A percentile compares a stretch with the other conserved stretches of the same genome.
Conservation (phyloP, 2,888 invertebrate genomes). For the Mythimna loreyi region DNA sequence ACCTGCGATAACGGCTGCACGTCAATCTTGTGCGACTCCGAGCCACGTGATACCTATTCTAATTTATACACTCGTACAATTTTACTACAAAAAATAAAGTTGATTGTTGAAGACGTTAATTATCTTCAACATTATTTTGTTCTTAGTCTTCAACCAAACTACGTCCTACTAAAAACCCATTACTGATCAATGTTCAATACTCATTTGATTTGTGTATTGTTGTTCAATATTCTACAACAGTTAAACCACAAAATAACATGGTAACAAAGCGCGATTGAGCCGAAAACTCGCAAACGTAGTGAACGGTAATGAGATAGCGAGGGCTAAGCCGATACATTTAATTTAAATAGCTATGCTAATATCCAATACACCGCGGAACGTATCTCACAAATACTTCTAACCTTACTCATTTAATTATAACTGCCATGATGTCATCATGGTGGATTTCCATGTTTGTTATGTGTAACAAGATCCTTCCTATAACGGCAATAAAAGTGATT, state of each 20-base stretch:
- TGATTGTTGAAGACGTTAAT: no score
- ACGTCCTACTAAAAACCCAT: no score
- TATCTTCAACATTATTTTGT: not conserved
- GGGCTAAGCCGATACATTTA: slow-evolving; percentile 36
- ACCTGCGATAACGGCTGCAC: slow-evolving; percentile 24
- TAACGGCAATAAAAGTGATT: slow-evolving; percentile 11
- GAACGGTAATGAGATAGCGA: slow-evolving; percentile 38
- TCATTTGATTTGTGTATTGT: no score
- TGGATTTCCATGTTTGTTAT: slow-evolving; percentile 5
- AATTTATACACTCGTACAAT: not conserved
- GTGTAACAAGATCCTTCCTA: slow-evolving; percentile 2
- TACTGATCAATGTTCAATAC: no score
- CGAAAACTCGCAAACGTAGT: slow-evolving; percentile 4
- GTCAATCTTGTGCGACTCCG: not conserved
- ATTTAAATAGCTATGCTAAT: slow-evolving; percentile 37
- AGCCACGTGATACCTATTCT: slow-evolving; percentile 22
- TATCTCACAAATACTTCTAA: slow-evolving; percentile 10
- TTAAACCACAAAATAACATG: slow-evolving; percentile 14
- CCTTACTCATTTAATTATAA: slow-evolving; percentile 29
- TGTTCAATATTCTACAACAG: no score
- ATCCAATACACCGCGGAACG: not conserved
- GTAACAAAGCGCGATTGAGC: not conserved
- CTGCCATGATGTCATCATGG: slow-evolving; percentile 33
- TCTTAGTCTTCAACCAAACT: not conserved
- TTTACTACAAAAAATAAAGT: not conserved